Base-by-base conservation (phyloP, 2,113 vertebrate species). In the Elgaria multicarinata region DNA sequence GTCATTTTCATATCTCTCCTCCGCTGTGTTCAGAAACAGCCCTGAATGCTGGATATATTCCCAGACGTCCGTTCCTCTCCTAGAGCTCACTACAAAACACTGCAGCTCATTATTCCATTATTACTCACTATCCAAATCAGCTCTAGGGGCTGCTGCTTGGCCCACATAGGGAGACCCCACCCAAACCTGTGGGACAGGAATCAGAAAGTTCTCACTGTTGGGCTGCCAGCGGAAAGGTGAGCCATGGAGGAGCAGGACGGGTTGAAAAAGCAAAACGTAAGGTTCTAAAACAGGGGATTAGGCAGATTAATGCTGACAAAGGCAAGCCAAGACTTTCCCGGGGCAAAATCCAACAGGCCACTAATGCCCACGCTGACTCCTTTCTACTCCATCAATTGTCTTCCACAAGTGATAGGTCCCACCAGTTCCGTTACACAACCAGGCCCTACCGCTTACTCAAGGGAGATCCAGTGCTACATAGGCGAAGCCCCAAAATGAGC, bases 261-360 rank as follows among this genome's bases (percentile, higher is more conserved):
- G 0, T 6, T 1, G 16, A 5, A 31, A 0, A 31, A 6, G 1
- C 0, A 50, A 12, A 16, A 72, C 4, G 1, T 18, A 2, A 3
- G 1, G 83, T 18, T n/a, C 28, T 12, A 33, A 46, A 22, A 22
- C 44, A 62, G 58, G 58, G 20, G 58, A 62, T 3, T 22, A 22
- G 16, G 22, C 18, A 62, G 58, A 5, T 22, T 62, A 62, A 62
- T 20, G 58, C 58, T 62, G 58, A 5, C 58, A 62, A 1, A 20
- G 20, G 58, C 58, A 62, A 12, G 18, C 58, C 22, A 20, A 20
- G 3, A 3, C 16, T 20, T 20, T 22, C 58, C 58, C 20, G 58
- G 58, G 58, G 3, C 58, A 62, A 20, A 62, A 62, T 62, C 20
- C 58, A 18, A 62, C 18, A 22, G 58, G 58, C 18, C 58, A 50